Evolutionary conservation across 1,140 invertebrate species (phyloP).

Genomic region (Ephestia elutella): DNA sequence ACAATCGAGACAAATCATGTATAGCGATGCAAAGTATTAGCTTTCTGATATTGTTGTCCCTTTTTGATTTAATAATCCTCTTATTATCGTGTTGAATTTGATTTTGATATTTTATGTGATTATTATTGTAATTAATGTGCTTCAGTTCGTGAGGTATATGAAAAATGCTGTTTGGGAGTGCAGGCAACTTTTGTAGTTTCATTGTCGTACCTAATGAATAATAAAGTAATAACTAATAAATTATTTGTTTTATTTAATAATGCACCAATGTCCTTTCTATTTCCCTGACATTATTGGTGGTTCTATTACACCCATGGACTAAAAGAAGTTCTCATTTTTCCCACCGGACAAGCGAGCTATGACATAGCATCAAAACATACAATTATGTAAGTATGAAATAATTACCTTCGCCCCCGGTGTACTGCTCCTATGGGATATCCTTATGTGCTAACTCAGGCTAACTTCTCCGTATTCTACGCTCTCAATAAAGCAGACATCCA

Average conservation of each 20-base stretch:
- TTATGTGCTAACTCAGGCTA: too few relatives aligned
- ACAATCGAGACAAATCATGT: constrained; percentile 65
- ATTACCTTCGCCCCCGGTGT: too few relatives aligned
- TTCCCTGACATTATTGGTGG: too few relatives aligned
- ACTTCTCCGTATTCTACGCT: too few relatives aligned
- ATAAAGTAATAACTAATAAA: constrained; percentile 66
- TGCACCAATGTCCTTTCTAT: neutral
- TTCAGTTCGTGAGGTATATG: constrained; percentile 68
- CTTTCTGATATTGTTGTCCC: constrained; percentile 49
- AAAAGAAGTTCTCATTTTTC: too few relatives aligned
- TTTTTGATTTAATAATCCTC: constrained; percentile 51
- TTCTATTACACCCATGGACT: too few relatives aligned
- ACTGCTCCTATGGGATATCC: too few relatives aligned
- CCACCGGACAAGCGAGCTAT: too few relatives aligned
- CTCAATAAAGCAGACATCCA: too few relatives aligned
- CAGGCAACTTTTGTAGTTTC: constrained; percentile 73
- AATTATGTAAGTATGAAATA: too few relatives aligned
- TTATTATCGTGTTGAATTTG: constrained; percentile 54
- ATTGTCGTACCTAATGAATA: constrained; percentile 70
- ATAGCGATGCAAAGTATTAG: constrained; percentile 58
- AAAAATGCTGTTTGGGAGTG: constrained; percentile 67
- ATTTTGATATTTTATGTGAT: constrained; percentile 53
- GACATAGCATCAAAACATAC: too few relatives aligned
- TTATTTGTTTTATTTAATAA: neutral
- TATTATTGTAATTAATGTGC: constrained; percentile 48